These are phyloP conservation scores for Colinus virginianus DNA, from an alignment of 2,113 vertebrate species.

Conservation along the genomic window DNA sequence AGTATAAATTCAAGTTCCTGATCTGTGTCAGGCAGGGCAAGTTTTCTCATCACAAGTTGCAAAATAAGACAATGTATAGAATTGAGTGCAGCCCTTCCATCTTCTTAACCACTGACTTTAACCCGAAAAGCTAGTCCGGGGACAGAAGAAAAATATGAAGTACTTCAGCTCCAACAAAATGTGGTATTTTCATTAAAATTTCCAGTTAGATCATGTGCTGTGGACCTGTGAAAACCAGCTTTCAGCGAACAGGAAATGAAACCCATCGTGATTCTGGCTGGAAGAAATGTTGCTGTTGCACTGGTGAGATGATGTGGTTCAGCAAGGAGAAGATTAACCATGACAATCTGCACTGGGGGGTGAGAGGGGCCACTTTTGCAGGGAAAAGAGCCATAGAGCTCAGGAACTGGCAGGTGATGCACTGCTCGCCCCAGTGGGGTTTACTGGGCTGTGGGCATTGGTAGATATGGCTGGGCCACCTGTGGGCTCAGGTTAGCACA, in stretches of 20 bases:
- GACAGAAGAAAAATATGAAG: background rate
- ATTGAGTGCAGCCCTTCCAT: background rate
- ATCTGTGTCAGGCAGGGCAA: background rate
- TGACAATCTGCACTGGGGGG: background rate
- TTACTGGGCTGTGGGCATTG: background rate
- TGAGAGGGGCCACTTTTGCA: background rate
- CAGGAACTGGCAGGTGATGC: background rate
- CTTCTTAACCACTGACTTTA: background rate
- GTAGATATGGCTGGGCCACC: background rate
- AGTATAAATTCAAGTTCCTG: background rate
- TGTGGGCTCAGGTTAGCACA: accelerated
- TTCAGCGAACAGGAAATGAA: background rate
- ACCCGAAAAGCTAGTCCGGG: background rate
- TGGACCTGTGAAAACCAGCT: background rate
- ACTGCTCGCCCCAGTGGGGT: accelerated
- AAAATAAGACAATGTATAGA: background rate
- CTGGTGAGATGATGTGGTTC: background rate
- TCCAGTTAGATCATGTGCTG: background rate
- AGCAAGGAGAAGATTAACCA: slow-evolving; percentile 3
- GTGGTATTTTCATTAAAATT: background rate
- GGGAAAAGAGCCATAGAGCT: background rate
- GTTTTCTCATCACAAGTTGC: background rate
- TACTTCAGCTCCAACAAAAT: background rate
- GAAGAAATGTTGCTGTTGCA: background rate
- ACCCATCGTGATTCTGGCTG: background rate